Base-by-base conservation (phyloP, 2,888 invertebrate genomes). In the Campopleginae sp. region DNA sequence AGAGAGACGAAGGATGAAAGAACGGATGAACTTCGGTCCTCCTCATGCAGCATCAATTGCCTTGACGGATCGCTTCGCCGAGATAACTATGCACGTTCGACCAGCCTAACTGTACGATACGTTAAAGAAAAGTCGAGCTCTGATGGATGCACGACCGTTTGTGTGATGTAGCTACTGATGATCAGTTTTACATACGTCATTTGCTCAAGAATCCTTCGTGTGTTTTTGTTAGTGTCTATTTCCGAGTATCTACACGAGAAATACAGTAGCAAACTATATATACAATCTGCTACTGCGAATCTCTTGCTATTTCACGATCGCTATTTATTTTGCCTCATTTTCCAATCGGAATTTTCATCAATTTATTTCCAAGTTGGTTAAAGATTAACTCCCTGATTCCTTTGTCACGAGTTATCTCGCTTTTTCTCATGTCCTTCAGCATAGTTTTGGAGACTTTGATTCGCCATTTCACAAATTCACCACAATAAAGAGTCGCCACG, bases 61-160 rank as follows among this genome's bases (percentile, higher is more conserved):
- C 77, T 78, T 86, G 86, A 86, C 86, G 86, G 83, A 86, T 86
- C 86, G 86, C 83, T 80, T 86, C 51, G 77, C 31, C 71, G 66
- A 77, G 84, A 80, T 74, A 85, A 82, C 85, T 82, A 82, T 80
- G 75, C 85, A 76, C 82, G 85, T 79, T 82, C 79, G 51, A 79
- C 78, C 79, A 79, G 79, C 82, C 79, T 78, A 63, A 58, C 63
- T 79, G 71, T 70, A 65, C 78, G 74, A 51, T 65, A 66, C 65
- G 48, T 72, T 72, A 72, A 82, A 82, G 76, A 85, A 86, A 86
- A 80, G 61, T 68, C 74, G 72, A 27, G 80, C 63, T 58, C 72
- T 86, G 86, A 86, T 77, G 80, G 80, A 80, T 76, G 68, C 77
- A 80, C 82, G 68, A 78, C 76, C 65, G 63, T 33, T 71, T 23